Evolutionary conservation across 2,113 vertebrate species (phyloP).

Genomic region (Pogona vitticeps): DNA sequence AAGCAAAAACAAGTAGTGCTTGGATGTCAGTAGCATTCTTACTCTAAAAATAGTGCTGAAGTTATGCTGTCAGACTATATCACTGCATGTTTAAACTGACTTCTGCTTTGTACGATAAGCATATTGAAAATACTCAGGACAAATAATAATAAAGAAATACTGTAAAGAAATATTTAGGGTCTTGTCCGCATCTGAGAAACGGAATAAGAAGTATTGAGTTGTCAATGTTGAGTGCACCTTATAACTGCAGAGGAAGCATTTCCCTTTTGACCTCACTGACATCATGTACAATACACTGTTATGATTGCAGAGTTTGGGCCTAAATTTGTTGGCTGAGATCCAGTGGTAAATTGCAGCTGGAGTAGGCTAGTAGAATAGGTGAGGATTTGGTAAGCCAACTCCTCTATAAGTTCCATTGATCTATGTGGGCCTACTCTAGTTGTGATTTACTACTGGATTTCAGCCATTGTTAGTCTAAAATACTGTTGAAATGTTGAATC

Average conservation of each 20-base stretch:
- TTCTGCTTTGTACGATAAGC: no score
- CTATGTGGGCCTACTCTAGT: no score
- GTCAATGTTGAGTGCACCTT: background rate
- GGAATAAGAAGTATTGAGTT: background rate
- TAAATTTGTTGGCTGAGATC: no score
- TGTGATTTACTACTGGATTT: no score
- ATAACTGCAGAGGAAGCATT: background rate
- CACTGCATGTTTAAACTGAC: background rate
- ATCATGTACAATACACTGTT: background rate
- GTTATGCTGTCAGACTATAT: background rate
- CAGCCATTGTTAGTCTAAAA: no score
- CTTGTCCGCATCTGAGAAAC: background rate
- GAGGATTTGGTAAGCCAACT: no score
- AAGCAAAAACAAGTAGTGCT: background rate
- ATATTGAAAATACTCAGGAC: no score
- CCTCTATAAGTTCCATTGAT: no score
- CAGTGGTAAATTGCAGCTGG: no score
- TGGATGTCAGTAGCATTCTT: background rate
- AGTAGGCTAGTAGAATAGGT: no score
- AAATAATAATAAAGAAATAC: background rate
- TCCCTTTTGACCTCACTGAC: background rate
- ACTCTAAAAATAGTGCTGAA: background rate
- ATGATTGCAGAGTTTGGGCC: no score
- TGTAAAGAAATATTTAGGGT: background rate
- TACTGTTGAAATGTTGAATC: no score